phyloP scores from a whole-genome alignment of 1,140 invertebrate genomes.

The Grapholita molesta region DNA sequence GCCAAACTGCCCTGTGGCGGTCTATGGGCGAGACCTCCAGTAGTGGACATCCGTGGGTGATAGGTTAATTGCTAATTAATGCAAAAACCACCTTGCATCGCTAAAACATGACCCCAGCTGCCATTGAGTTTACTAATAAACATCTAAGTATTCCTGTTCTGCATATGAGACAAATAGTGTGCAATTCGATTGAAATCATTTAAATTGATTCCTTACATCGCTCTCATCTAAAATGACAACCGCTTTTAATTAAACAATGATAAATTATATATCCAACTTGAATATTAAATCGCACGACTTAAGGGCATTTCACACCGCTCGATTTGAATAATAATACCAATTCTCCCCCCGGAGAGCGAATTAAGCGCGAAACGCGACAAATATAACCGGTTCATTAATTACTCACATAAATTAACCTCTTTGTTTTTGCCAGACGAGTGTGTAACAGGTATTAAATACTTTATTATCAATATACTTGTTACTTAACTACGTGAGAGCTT shows the following conservation, averaged over 20 bases:
- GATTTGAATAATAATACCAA: not conserved
- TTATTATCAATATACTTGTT: not conserved
- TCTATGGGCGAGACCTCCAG: too few species aligned
- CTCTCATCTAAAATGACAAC: not conserved
- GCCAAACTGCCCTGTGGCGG: too few species aligned
- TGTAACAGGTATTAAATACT: not conserved
- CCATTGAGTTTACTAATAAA: too few species aligned
- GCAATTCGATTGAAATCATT: too few species aligned
- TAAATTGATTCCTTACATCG: too few species aligned
- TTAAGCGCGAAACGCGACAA: not conserved
- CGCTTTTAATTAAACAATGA: not conserved
- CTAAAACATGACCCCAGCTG: too few species aligned
- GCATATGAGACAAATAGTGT: too few species aligned
- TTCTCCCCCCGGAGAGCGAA: not conserved
- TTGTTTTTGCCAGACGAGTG: not conserved
- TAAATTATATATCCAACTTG: not conserved
- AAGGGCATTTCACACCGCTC: not conserved
- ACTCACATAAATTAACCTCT: not conserved
- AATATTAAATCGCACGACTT: not conserved
- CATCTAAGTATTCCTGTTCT: too few species aligned
- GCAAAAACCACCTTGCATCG: too few species aligned
- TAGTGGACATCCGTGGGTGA: too few species aligned
- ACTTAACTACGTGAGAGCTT: not conserved
- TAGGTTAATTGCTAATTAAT: too few species aligned
- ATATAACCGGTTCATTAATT: not conserved